Evolutionary conservation across 1,140 invertebrate species (phyloP), one percentile per base, ranked within the genome.

Genomic region (Wasmannia auropunctata): DNA sequence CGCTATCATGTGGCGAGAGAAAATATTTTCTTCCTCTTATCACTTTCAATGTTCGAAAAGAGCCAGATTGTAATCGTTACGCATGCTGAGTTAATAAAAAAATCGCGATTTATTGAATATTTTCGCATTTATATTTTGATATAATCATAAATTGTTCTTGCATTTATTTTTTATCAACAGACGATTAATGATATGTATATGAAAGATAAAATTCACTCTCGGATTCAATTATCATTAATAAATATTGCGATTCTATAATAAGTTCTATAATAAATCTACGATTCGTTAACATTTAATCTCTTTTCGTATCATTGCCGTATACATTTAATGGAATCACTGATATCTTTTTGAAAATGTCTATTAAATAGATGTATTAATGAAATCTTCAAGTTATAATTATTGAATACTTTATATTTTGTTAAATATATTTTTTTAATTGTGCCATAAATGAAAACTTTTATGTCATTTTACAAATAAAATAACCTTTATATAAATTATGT

Each of bases 391-490:
- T 25, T 49, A 11, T 49, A 22, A 46, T 49, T 72, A 16, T 72
- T 34, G n/a, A 40, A 56, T 62, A 67, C 62, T 87, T 25, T 74
- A 6, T 7, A 62, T n/a, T n/a, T 81, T 46, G 51, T 31, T 10
- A 5, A 22, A 16, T 63, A 86, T 81, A 79, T 69, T 88, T 86
- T 74, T 88, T 60, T n/a, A 37, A 51, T 70, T 49, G 19, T 69
- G 19, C 31, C 25, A 49, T 37, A 58, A 84, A 85, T 40, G 22
- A 28, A 51, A 81, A 62, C 40, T n/a, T 83, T 83, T 34, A 40
- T 22, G 54, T 74, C 1, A 46, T 10, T 79, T 2, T 6, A 28
- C 3, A 10, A 77, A 77, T 43, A 31, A 60, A 49, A 77, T 46
- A 43, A 31, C 49, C 2, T 14, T 46, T 10, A 1, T n/a, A 46